Conservation (phyloP, 2,797 vertebrate species). For the Micromesistius poutassou region DNA sequence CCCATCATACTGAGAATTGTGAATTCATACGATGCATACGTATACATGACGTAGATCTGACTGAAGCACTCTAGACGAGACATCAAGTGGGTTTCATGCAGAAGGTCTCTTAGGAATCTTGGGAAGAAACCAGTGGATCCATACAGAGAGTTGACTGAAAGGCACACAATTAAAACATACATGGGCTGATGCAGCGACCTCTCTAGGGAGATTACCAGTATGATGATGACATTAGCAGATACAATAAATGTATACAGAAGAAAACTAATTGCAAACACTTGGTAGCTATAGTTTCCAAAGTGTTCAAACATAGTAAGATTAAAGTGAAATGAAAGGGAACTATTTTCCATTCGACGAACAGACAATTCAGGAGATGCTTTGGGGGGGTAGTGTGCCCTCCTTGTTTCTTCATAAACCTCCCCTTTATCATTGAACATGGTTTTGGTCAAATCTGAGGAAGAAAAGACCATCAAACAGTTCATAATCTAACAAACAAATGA, state of each 20-base stretch:
- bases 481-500: background rate
- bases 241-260: constrained; percentile 41
- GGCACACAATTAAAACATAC: constrained; percentile 55
- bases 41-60: constrained; percentile 60
- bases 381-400: background rate
- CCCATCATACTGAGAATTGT: constrained; percentile 56
- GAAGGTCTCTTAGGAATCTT: constrained; percentile 52
- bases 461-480: background rate
- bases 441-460: background rate
- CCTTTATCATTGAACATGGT: background rate
- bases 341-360: constrained; percentile 44
- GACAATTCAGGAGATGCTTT: background rate
- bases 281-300: constrained; percentile 43
- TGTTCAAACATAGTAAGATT: constrained; percentile 52
- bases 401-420: background rate
- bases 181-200: constrained; percentile 55
- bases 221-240: constrained; percentile 47
- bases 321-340: constrained; percentile 34
- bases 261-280: constrained; percentile 38
- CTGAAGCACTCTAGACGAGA: constrained; percentile 42
- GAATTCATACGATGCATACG: constrained; percentile 54
- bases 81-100: constrained; percentile 48
- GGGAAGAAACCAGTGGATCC: constrained; percentile 55
- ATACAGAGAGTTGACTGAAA: constrained; percentile 59
- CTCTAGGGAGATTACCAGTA: constrained; percentile 40